Percentiles rank a stretch among this genome's conserved stretches.
These are phyloP conservation scores for Bostrychus sinensis DNA, from an alignment of 2,113 vertebrate species.

Conservation along the genomic window DNA sequence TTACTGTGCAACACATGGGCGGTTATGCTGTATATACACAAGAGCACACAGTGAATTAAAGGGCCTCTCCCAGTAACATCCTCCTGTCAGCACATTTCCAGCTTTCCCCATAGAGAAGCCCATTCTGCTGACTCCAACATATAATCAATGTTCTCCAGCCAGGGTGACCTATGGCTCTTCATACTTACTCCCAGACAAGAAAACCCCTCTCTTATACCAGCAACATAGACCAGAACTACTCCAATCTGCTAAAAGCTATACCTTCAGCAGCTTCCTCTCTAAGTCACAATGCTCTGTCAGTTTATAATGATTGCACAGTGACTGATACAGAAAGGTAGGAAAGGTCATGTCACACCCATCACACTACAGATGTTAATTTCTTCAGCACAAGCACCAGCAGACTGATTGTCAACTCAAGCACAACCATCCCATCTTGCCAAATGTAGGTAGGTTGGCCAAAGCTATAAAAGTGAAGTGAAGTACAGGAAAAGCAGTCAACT, in stretches of 20 bases:
- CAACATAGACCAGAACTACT: constrained; percentile 16
- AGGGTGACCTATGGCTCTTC: constrained; percentile 37
- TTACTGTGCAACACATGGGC: background rate
- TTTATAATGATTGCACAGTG: background rate
- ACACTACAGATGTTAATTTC: constrained; percentile 50
- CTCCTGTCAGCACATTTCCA: constrained; percentile 57
- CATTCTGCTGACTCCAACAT: constrained; percentile 59
- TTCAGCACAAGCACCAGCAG: background rate
- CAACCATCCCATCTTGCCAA: background rate
- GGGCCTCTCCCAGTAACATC: constrained; percentile 6
- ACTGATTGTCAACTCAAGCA: too few species aligned
- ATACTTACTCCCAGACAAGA: constrained; percentile 7
- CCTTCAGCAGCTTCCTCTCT: constrained; percentile 11
- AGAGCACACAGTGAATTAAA: constrained; percentile 2
- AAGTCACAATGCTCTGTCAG: constrained; percentile 10
- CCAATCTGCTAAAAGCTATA: constrained; percentile 37
- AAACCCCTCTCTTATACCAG: constrained; percentile 17
- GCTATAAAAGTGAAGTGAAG: too few species aligned
- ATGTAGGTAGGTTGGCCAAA: background rate
- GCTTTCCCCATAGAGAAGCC: constrained; percentile 27
- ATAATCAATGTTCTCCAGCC: constrained; percentile 50
- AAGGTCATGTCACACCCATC: constrained; percentile 41
- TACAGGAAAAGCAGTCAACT: too few species aligned
- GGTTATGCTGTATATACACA: background rate
- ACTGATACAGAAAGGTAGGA: constrained; percentile 26